A percentile compares a stretch with the other conserved stretches of the same genome.
These are phyloP conservation scores for Mesoligia furuncula DNA, from an alignment of 2,888 invertebrate genomes.

Conservation along the genomic window DNA sequence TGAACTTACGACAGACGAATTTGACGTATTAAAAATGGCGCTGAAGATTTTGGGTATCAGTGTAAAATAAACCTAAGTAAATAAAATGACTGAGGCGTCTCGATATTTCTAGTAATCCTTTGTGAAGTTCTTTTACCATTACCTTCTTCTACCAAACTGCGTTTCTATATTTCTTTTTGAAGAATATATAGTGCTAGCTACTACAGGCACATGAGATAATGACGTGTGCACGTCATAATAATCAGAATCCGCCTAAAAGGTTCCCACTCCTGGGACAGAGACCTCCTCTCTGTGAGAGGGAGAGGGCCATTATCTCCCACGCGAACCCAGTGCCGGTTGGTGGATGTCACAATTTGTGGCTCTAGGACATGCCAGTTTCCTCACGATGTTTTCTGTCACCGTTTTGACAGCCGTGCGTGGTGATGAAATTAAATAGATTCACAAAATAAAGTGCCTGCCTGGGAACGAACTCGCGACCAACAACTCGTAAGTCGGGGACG, in stretches of 20 bases:
- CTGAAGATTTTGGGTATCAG: slow-evolving; percentile 18
- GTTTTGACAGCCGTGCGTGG: too few species aligned
- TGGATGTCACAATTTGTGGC: too few species aligned
- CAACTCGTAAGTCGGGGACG: too few species aligned
- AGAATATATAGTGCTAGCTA: background rate
- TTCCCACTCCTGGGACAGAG: background rate
- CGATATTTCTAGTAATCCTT: background rate
- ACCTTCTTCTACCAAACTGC: background rate
- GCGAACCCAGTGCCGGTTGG: too few species aligned
- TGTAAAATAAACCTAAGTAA: slow-evolving; percentile 24
- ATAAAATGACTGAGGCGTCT: slow-evolving; percentile 1
- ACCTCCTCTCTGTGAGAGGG: too few species aligned
- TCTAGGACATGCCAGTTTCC: too few species aligned
- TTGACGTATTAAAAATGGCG: slow-evolving; percentile 44
- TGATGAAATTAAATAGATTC: too few species aligned
- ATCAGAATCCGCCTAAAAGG: background rate
- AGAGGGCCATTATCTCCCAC: background rate
- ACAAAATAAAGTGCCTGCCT: too few species aligned
- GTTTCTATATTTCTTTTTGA: background rate
- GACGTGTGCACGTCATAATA: background rate
- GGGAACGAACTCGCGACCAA: too few species aligned
- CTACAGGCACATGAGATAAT: background rate
- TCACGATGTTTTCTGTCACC: too few species aligned
- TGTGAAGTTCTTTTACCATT: background rate
- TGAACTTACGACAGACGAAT: slow-evolving; percentile 55